These are phyloP conservation scores for Emmelina monodactyla DNA, from an alignment of 2,888 invertebrate species.

Conservation along the genomic window DNA sequence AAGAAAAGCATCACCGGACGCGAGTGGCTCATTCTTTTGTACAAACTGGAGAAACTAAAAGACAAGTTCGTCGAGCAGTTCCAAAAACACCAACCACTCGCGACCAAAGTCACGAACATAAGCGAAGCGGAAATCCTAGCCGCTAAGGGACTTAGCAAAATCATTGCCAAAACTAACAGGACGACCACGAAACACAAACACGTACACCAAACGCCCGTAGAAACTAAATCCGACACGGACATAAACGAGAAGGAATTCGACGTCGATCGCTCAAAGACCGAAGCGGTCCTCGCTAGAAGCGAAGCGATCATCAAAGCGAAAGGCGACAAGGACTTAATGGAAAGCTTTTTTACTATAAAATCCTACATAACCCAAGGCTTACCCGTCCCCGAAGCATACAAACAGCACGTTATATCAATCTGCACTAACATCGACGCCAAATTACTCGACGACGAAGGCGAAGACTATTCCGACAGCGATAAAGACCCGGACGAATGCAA, in stretches of 20 bases:
- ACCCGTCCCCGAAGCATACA: slow-evolving; percentile 46
- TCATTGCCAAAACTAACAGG: slow-evolving; percentile 42
- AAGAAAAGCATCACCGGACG: slow-evolving; percentile 39
- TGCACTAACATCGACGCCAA: slow-evolving; percentile 48
- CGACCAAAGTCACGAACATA: slow-evolving; percentile 4
- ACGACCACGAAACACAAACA: slow-evolving; percentile 1
- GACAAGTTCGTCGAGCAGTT: slow-evolving; percentile 31
- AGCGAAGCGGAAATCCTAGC: slow-evolving; percentile 56
- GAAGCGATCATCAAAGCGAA: slow-evolving; percentile 44
- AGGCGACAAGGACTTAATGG: slow-evolving; percentile 43
- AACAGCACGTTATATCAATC: slow-evolving; percentile 48
- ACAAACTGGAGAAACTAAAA: slow-evolving; percentile 42
- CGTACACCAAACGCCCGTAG: slow-evolving; percentile 13
- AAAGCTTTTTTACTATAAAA: slow-evolving; percentile 51
- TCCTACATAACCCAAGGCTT: slow-evolving; percentile 45
- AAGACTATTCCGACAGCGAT: slow-evolving; percentile 19
- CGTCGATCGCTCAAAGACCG: slow-evolving; percentile 31
- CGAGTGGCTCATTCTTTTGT: slow-evolving; percentile 51
- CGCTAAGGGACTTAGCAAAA: slow-evolving; percentile 51
- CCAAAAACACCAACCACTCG: slow-evolving; percentile 16
- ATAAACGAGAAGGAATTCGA: slow-evolving; percentile 20
- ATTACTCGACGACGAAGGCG: slow-evolving; percentile 18
- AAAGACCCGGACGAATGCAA: too few relatives aligned
- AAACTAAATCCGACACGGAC: slow-evolving; percentile 10
- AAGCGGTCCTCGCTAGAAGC: slow-evolving; percentile 41